These are phyloP conservation scores for Pelecanus crispus DNA, from an alignment of 2,113 vertebrate species.

Conservation along the genomic window DNA sequence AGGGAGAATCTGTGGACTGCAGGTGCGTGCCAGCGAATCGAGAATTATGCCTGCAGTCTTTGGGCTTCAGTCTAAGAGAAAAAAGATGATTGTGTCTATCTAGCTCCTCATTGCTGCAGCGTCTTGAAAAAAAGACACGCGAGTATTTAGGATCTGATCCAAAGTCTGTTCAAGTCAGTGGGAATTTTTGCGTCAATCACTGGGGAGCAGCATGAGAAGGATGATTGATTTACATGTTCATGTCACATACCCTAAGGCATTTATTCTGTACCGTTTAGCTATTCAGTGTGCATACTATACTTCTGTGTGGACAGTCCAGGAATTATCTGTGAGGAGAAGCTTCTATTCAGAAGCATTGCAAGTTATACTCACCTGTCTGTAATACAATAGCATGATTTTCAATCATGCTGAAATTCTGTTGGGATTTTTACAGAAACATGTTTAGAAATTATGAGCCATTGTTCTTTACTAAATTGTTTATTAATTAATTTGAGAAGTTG, in stretches of 20 bases:
- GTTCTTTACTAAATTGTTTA: background rate
- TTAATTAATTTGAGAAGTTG: background rate
- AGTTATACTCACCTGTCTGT: background rate
- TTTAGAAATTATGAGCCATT: background rate
- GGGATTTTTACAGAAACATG: background rate
- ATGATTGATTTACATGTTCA: background rate
- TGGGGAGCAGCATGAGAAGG: background rate
- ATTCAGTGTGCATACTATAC: background rate
- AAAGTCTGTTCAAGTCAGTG: background rate
- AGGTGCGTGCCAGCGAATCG: rapidly evolving
- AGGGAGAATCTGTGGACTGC: background rate
- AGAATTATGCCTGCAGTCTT: background rate
- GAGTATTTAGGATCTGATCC: background rate
- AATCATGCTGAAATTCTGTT: background rate
- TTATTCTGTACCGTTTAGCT: background rate
- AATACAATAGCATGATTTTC: background rate
- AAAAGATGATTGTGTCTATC: rapidly evolving
- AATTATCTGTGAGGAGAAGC: background rate
- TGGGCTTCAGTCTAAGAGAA: background rate
- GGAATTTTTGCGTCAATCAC: background rate
- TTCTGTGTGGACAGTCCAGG: background rate
- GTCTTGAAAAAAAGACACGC: rapidly evolving
- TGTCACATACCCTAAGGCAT: background rate
- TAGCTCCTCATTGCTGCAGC: background rate
- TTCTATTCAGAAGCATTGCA: background rate